phyloP scores from a whole-genome alignment of 2,888 invertebrate genomes.

The Drosophila tanythrix region DNA sequence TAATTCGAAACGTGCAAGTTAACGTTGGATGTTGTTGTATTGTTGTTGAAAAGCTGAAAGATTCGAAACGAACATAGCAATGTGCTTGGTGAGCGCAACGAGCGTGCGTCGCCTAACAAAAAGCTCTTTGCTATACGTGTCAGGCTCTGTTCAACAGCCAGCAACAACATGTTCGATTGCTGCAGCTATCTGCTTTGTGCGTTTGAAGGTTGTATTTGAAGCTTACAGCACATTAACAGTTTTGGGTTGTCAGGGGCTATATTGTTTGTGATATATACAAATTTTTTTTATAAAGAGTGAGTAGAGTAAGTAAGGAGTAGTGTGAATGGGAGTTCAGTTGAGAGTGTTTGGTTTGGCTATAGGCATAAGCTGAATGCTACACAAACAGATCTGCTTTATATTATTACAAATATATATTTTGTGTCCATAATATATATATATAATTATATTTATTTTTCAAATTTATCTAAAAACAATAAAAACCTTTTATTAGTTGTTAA shows the following conservation, averaged over 20 bases:
- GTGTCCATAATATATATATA: background rate
- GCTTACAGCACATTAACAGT: background rate
- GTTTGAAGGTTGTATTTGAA: background rate
- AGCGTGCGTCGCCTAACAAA: background rate
- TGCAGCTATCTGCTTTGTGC: background rate
- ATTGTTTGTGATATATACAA: background rate
- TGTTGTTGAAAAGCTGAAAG: background rate
- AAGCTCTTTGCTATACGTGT: background rate
- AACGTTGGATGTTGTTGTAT: background rate
- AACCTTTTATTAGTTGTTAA: background rate
- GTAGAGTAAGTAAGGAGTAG: background rate
- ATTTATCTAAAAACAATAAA: too few species aligned
- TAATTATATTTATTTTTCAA: background rate
- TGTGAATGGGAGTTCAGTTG: background rate
- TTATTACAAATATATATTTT: background rate
- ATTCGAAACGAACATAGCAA: background rate
- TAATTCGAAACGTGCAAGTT: background rate
- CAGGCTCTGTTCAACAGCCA: background rate
- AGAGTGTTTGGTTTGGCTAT: background rate
- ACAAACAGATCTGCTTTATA: background rate
- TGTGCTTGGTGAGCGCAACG: too few species aligned
- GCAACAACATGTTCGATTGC: background rate
- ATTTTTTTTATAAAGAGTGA: background rate
- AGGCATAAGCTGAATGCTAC: background rate
- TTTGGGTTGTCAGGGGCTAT: background rate